Base-by-base conservation (phyloP, 2,888 invertebrate species). In the Dasysyrphus tricinctus region DNA sequence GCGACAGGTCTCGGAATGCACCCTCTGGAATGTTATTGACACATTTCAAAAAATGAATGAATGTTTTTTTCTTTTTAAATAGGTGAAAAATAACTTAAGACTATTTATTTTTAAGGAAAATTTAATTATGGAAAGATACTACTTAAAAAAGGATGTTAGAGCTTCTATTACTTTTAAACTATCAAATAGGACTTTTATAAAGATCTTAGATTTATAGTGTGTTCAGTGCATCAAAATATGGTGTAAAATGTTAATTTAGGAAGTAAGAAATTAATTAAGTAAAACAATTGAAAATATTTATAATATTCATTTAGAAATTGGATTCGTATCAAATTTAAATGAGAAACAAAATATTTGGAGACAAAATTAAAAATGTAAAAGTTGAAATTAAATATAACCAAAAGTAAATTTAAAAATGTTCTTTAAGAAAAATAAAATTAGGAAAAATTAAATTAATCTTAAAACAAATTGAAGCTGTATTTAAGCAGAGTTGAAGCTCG, bases 1-100 rank as follows among this genome's bases (percentile, higher is more conserved):
- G 91, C 92, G 92, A 91, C 93, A 93, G 90, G 92, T 92, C 90
- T 93, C 93, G 90, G 91, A 91, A 91, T 92, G 91, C 91, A 90
- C 89, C 91, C 91, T 92, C 92, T 92, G 91, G 89, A 89, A 90
- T 88, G 83, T 86, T 87, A 79, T 81, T 69, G 70, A 86, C 82
- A 86, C 70, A 75, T 82, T 85, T 83, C 79, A 77, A 70, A 75
- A 86, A 42, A 81, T 86, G 75, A 82, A 70, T 82, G 69, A 70
- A 59, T 75, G 44, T 80, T 73, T 73, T 77, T 80, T 39, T 57
- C 5, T 37, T 37, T 37, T 16, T 49, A 67, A 16, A 61, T 47
- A 65, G 57, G 39, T 74, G 73, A 57, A 56, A 73, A 47, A 77
- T 37, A 67, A 63, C 74, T 85, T 77, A 81, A 47, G 74, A 78